Evolutionary conservation across 2,888 invertebrate species (phyloP).

Genomic region (Hipparchia sbordonii): DNA sequence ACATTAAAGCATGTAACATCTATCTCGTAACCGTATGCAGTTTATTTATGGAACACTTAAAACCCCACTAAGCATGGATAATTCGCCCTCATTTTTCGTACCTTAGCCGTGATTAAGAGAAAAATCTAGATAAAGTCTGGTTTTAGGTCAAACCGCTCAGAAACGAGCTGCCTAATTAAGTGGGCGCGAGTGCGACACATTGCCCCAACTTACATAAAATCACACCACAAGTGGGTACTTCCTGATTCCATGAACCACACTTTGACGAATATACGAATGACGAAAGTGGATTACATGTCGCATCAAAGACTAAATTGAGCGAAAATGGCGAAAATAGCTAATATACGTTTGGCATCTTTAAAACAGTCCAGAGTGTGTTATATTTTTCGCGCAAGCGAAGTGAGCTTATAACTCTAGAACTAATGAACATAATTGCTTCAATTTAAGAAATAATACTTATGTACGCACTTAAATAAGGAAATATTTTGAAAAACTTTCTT

Average conservation of each 20-base stretch:
- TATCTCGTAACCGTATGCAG: neutral
- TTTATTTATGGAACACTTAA: neutral
- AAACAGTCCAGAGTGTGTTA: too few relatives aligned
- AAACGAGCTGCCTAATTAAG: conserved; percentile 29
- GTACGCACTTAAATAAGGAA: too few relatives aligned
- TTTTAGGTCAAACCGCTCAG: conserved; percentile 32
- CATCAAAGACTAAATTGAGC: neutral
- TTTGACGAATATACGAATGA: conserved; percentile 5
- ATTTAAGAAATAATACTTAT: too few relatives aligned
- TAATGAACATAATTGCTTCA: too few relatives aligned
- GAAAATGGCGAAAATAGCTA: too few relatives aligned
- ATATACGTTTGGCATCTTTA: too few relatives aligned
- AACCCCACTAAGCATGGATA: neutral
- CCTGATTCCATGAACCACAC: neutral
- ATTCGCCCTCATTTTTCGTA: conserved; percentile 5
- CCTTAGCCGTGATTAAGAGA: conserved; percentile 15
- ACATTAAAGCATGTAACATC: neutral
- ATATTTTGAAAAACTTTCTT: too few relatives aligned
- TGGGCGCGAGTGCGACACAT: conserved; percentile 4
- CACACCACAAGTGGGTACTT: neutral
- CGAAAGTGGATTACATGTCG: neutral
- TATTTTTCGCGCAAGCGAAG: too few relatives aligned
- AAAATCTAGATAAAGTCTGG: conserved; percentile 19
- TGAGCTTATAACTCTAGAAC: too few relatives aligned
- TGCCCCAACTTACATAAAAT: conserved; percentile 2